Percentiles rank a stretch among this genome's conserved stretches.
phyloP scores from a whole-genome alignment of 2,797 vertebrate species.

The Darevskia nairensis region DNA sequence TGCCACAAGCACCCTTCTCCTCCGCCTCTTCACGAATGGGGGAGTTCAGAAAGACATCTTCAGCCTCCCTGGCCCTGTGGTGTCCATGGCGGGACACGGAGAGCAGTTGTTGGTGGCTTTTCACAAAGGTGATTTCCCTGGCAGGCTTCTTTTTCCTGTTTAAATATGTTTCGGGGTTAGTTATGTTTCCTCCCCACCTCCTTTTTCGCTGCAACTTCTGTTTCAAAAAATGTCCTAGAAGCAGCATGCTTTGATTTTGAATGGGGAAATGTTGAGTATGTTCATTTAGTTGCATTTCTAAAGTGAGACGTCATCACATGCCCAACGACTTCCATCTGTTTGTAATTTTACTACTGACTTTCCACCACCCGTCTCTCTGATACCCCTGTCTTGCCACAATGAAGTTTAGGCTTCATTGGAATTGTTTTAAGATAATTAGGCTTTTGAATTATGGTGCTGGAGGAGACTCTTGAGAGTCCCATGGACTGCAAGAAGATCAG shows the following conservation, averaged over 20 bases:
- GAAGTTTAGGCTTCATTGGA: neutral
- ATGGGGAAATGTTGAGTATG: neutral
- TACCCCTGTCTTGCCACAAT: no score
- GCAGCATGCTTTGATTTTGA: neutral
- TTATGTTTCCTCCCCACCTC: neutral
- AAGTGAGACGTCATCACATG: neutral
- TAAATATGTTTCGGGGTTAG: neutral
- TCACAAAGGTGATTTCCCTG: constrained; percentile 85
- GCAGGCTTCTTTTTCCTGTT: constrained; percentile 15
- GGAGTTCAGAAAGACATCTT: constrained; percentile 92
- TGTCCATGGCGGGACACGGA: constrained; percentile 90
- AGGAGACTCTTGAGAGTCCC: no score
- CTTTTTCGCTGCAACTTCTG: neutral
- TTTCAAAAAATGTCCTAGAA: neutral
- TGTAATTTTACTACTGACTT: neutral
- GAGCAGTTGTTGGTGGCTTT: constrained; percentile 90
- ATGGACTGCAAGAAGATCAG: no score
- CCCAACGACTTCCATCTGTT: neutral
- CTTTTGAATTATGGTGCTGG: no score
- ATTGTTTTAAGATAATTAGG: neutral
- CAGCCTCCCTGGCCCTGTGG: constrained; percentile 90
- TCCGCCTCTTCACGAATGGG: constrained; percentile 89
- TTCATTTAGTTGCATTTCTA: neutral
- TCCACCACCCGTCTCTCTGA: no score
- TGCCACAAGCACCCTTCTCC: constrained; percentile 84